phyloP scores from a whole-genome alignment of 1,140 invertebrate genomes.

The Zaprionus camerounensis region DNA sequence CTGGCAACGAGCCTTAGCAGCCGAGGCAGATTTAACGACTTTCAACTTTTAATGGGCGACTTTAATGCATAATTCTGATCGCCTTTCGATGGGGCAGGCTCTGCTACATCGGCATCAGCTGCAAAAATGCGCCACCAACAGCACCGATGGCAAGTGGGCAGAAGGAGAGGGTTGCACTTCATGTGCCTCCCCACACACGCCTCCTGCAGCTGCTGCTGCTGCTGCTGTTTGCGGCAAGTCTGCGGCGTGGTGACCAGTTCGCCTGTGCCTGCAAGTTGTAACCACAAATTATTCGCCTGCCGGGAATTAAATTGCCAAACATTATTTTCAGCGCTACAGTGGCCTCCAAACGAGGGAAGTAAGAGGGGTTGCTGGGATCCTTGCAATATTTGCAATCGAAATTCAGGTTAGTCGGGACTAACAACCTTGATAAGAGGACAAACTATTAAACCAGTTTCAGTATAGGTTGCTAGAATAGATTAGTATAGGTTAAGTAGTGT shows the following conservation, averaged over 20 bases:
- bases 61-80: not conserved
- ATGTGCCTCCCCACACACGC: not conserved
- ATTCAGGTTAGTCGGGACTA: not conserved
- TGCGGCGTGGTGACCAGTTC: constrained; percentile 7
- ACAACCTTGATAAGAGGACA: no score
- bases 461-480: no score
- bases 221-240: not conserved
- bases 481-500: no score
- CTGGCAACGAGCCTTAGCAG: not conserved
- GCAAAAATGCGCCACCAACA: not conserved
- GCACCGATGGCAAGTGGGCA: not conserved
- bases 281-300: constrained; percentile 6
- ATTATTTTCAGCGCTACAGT: not conserved
- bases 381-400: not conserved
- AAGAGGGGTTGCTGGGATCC: not conserved
- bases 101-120: not conserved
- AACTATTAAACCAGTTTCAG: no score
- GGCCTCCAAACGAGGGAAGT: not conserved
- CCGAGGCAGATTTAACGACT: not conserved
- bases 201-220: not conserved
- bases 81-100: not conserved
- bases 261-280: not conserved
- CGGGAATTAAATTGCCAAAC: constrained; percentile 5
- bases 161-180: not conserved
- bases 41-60: constrained; percentile 8